phyloP scores from a whole-genome alignment of 2,113 vertebrate genomes.

The crab-eating macaque (Macaca fascicularis) region T2T-MFA8v1.1 NC_088375.1:47840001-47840500 shows the following conservation, averaged over 20 bases:
- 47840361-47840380: neutral
- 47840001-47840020: neutral
- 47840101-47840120: neutral
- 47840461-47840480: neutral
- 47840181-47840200: neutral
- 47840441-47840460: neutral
- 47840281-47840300: neutral
- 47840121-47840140: neutral
- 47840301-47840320: neutral
- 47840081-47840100: neutral
- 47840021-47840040: neutral
- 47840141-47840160: neutral
- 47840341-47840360: neutral
- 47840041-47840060: constrained; percentile 7
- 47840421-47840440: neutral
- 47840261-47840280: neutral
- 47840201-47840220: neutral
- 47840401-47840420: neutral
- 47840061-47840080: constrained; percentile 8
- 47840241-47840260: no score
- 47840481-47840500: neutral
- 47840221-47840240: neutral
- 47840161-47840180: neutral
- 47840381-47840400: neutral
- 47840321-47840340: rapidly evolving